Conservation (phyloP, 2,888 invertebrate species). For the Temnothorax ravouxi region DNA sequence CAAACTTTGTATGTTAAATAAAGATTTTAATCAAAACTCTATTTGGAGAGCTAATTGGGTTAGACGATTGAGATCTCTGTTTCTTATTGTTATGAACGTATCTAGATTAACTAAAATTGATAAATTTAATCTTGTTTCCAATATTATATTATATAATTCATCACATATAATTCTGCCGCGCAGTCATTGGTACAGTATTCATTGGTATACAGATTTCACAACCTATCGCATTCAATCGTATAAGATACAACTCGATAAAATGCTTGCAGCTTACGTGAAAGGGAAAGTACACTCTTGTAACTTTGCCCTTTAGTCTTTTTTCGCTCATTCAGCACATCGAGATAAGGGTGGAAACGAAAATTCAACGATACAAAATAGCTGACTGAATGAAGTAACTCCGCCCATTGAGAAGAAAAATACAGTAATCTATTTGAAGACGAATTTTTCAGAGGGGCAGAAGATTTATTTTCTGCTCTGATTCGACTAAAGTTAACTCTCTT, state of each 20-base stretch:
- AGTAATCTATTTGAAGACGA: constrained; percentile 28
- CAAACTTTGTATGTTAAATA: neutral
- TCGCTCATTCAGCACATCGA: constrained; percentile 28
- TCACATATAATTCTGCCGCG: neutral
- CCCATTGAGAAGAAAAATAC: neutral
- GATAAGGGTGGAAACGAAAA: constrained; percentile 35
- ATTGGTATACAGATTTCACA: neutral
- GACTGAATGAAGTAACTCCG: constrained; percentile 10
- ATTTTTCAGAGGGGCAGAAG: constrained; percentile 14
- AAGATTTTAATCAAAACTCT: neutral
- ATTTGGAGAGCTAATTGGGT: neutral
- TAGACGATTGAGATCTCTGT: neutral
- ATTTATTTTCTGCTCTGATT: neutral
- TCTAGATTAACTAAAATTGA: neutral
- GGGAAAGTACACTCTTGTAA: constrained; percentile 20
- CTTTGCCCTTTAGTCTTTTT: constrained; percentile 29
- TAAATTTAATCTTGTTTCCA: constrained; percentile 7
- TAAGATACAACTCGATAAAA: constrained; percentile 27
- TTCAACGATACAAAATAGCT: constrained; percentile 55
- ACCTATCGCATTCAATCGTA: neutral
- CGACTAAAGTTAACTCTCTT: neutral
- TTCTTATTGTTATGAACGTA: neutral
- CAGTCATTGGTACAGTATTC: neutral
- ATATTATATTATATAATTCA: constrained; percentile 5
- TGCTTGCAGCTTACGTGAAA: neutral